Conservation (phyloP, 2,113 vertebrate genomes). For the Cottus gobio region DNA sequence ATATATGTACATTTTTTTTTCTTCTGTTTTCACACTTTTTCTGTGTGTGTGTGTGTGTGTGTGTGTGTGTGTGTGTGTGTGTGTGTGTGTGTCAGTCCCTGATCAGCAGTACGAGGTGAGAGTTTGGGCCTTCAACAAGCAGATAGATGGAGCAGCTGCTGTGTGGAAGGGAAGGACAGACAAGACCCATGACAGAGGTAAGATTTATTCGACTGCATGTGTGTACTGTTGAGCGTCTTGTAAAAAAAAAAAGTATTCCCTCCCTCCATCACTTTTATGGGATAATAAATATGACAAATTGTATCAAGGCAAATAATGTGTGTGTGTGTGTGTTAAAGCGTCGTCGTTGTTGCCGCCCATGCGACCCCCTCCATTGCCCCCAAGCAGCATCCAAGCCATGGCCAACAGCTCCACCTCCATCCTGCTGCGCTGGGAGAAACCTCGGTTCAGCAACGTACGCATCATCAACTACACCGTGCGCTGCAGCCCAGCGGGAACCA, state of each 20-base stretch:
- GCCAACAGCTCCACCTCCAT: constrained; percentile 96
- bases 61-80: background rate
- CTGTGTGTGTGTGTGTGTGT: background rate
- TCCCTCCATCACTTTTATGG: background rate
- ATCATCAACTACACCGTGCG: constrained; percentile 97
- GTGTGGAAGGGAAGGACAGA: constrained; percentile 96
- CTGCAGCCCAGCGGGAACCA: constrained; percentile 93
- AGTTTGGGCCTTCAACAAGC: constrained; percentile 93
- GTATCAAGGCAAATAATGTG: background rate
- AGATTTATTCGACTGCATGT: constrained; percentile 15
- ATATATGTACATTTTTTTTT: background rate
- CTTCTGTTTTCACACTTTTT: background rate
- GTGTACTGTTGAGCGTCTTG: background rate
- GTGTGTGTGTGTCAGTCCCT: constrained; percentile 81
- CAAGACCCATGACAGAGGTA: constrained; percentile 81
- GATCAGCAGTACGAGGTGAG: constrained; percentile 93
- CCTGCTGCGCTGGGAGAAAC: constrained; percentile 96
- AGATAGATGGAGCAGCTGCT: constrained; percentile 89
- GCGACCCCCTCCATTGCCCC: constrained; percentile 89
- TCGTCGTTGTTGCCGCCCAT: constrained; percentile 47
- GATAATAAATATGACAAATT: background rate
- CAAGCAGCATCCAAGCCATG: constrained; percentile 89
- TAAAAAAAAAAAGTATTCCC: background rate
- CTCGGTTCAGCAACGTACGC: constrained; percentile 90
- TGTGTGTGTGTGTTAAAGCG: constrained; percentile 53